Evolutionary conservation across 2,113 vertebrate species (phyloP), one percentile per base, ranked within the genome.

Genomic region (Oncorhynchus masou): DNA sequence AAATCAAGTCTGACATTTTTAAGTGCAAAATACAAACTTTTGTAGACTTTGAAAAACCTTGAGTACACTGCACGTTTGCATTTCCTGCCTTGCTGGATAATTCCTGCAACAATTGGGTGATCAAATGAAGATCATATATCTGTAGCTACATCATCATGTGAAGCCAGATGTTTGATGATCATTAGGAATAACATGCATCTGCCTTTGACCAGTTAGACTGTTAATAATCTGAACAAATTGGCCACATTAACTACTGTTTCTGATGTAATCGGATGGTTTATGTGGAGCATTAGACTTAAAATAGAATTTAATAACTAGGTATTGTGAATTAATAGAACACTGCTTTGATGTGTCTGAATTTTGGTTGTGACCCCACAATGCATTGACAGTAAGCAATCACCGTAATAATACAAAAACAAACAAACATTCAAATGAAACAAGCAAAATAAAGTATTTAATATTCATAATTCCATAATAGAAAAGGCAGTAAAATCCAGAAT

Each of bases 131-230:
- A 45, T 45, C 9, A 9, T 12, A 45, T 1, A 45, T 45, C 8
- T 45, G 39, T 45, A 45, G 39, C 57, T 59, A 59, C 54, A 77
- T 48, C 39, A n/a, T 45, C 60, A 72, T 39, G 71, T n/a, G 73
- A 71, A 85, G 72, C 79, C 78, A 80, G 70, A 86, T 80, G 83
- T 81, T 84, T 83, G 82, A 71, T 72, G 48, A 79, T 78, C 74
- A 84, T 79, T 85, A 84, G 71, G 59, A 73, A 24, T 54, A 64
- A 83, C 78, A 71, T 51, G 51, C 16, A 45, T 16, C 71, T 76
- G 48, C 34, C 49, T 84, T 79, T 80, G 54, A 77, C 39, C 39
- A 39, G 39, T 39, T 45, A 3, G 39, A 45, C 39, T 69, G 62
- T 60, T 51, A 34, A 81, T 51, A 34, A 81, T 62, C 31, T 59